Percentiles rank a stretch among this genome's conserved stretches.
phyloP scores from a whole-genome alignment of 2,113 vertebrate genomes.

The Crocuta crocuta region DNA sequence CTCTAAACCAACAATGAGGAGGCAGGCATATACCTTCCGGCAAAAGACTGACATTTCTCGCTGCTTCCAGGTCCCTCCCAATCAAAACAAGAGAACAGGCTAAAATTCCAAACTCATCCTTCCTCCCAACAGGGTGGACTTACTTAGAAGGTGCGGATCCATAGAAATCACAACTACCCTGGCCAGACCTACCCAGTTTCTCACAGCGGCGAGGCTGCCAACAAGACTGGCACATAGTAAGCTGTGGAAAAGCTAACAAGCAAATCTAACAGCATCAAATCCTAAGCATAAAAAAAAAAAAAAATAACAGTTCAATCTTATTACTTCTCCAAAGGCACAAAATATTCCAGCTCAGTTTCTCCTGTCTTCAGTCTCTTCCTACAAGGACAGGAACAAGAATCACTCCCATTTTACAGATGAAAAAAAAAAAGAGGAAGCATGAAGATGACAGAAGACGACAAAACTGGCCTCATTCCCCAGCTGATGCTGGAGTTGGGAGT shows the following conservation, averaged over 20 bases:
- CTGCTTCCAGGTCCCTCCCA: slow-evolving; percentile 25
- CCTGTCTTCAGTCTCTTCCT: slow-evolving; percentile 7
- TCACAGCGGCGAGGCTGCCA: slow-evolving; percentile 74
- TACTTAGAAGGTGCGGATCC: slow-evolving; percentile 56
- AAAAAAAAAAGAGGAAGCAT: neutral
- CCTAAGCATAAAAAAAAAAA: slow-evolving; percentile 53
- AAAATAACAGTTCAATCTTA: slow-evolving; percentile 32
- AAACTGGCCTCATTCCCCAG: neutral
- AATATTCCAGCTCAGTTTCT: slow-evolving; percentile 52
- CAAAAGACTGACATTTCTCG: slow-evolving; percentile 59
- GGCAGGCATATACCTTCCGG: slow-evolving; percentile 53
- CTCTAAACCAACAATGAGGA: slow-evolving; percentile 44
- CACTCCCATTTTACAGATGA: slow-evolving; percentile 64
- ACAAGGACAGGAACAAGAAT: neutral
- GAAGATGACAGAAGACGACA: neutral
- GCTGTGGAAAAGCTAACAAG: slow-evolving; percentile 68
- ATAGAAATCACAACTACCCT: slow-evolving; percentile 68
- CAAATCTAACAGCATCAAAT: slow-evolving; percentile 67
- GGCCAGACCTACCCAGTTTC: slow-evolving; percentile 69
- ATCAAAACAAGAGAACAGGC: slow-evolving; percentile 49
- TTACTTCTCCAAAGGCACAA: slow-evolving; percentile 64
- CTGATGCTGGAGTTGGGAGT: neutral
- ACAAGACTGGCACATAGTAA: slow-evolving; percentile 77
- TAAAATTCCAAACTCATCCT: slow-evolving; percentile 67
- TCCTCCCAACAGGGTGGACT: neutral